Base-by-base conservation (phyloP, 1,140 invertebrate genomes). In the Ostrea edulis region DNA sequence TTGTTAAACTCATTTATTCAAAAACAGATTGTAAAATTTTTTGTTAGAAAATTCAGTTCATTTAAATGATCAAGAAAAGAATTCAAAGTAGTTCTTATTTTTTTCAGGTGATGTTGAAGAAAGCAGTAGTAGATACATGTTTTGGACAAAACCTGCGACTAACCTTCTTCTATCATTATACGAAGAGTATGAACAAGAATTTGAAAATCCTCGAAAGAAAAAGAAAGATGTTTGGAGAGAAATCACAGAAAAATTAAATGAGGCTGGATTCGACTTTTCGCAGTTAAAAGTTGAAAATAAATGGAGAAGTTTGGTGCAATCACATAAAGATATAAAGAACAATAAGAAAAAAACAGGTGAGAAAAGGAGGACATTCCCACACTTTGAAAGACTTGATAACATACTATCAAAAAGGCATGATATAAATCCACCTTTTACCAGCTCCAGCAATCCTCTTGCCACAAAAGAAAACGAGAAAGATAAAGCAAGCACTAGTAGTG, bases 101-200 rank as follows among this genome's bases (percentile, higher is more conserved):
- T 68, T 68, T 68, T 22, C 65, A 68, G 65, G 65, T 68, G 65
- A 68, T 68, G 65, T n/a, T 22, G 65, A 68, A n/a, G 14, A 68
- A 68, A 68, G 25, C 25, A 3, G 14, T 22, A 68, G 65, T n/a
- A 68, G 25, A 68, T 68, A 68, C 11, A 11, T n/a, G 65, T 68
- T 25, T 22, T 68, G 20, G 20, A 22, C 65, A 14, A 68, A 68
- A 68, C 65, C 65, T n/a, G 65, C 65, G 5, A 68, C 65, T 68
- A 68, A 68, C 65, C 25, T 68, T 8, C 65, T 68, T n/a, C n/a
- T 68, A 68, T 2, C 65, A 9, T 68, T 68, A 29, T 29, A 68
- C 25, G 65, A 68, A n/a, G 65, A 25, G 65, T 4, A 7, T 68
- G 65, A 68, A 68, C 2, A 68, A 29, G 65, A 68, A 25, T 68